A percentile compares a stretch with the other conserved stretches of the same genome.
phyloP scores from a whole-genome alignment of 2,113 vertebrate genomes.

The Colaptes auratus region DNA sequence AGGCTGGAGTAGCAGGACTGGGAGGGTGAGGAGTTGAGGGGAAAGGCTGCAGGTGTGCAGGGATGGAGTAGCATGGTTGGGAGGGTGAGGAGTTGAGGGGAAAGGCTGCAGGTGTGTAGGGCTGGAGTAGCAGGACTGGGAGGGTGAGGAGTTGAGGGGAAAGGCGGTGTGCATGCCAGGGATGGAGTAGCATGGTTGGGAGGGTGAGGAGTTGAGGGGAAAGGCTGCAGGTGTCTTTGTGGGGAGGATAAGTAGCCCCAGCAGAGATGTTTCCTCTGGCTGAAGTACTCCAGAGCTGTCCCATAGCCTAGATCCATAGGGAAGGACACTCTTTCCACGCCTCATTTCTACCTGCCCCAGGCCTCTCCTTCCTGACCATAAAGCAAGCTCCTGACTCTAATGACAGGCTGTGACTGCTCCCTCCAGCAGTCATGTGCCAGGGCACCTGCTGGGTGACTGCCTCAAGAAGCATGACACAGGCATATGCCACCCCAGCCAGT shows the following conservation, averaged over 20 bases:
- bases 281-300: not conserved
- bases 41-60: not conserved
- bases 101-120: not conserved
- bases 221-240: not conserved
- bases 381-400: rapidly evolving
- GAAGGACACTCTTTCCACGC: not conserved
- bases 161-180: too few species aligned
- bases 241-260: not conserved
- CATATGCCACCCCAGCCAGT: rapidly evolving
- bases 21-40: not conserved
- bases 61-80: not conserved
- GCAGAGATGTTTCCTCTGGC: not conserved
- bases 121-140: too few species aligned
- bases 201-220: not conserved
- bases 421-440: rapidly evolving
- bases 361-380: not conserved
- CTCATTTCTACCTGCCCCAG: not conserved
- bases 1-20: not conserved
- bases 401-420: rapidly evolving
- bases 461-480: not conserved
- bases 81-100: not conserved
- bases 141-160: too few species aligned
- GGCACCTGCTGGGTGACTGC: rapidly evolving
- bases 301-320: rapidly evolving
- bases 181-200: too few species aligned